A percentile compares a stretch with the other conserved stretches of the same genome.
These are phyloP conservation scores for Ectemnius lituratus DNA, from an alignment of 2,888 invertebrate genomes.

Conservation along the genomic window DNA sequence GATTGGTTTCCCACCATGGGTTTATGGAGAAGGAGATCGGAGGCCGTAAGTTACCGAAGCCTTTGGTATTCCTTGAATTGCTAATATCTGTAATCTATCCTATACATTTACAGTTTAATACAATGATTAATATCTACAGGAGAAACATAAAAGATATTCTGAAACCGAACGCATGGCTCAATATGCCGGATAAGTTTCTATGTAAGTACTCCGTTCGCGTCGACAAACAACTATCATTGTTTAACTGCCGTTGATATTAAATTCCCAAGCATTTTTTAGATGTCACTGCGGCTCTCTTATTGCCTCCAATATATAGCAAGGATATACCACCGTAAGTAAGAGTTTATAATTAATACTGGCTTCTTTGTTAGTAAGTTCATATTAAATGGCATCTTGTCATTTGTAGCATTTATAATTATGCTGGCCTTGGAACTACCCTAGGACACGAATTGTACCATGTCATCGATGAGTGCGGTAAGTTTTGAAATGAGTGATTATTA, in stretches of 20 bases:
- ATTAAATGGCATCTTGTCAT: too few relatives aligned
- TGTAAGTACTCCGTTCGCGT: not conserved
- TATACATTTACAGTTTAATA: too few relatives aligned
- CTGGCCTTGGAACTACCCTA: not conserved
- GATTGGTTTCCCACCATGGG: not conserved
- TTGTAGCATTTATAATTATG: not conserved
- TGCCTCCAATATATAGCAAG: not conserved
- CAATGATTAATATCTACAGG: not conserved
- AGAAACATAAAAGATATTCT: not conserved
- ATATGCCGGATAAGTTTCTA: not conserved
- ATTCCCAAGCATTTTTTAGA: not conserved
- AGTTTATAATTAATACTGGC: not conserved
- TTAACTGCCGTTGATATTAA: not conserved
- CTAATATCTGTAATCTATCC: too few relatives aligned
- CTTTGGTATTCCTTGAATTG: too few relatives aligned
- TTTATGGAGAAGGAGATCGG: too few relatives aligned
- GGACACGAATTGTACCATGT: slow-evolving; percentile 13
- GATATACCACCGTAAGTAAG: slow-evolving; percentile 2
- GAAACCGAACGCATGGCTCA: not conserved
- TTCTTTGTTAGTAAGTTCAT: not conserved
- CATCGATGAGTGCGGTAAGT: not conserved
- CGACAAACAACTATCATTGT: too few relatives aligned
- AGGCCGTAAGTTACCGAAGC: too few relatives aligned
- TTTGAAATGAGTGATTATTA: too few relatives aligned
- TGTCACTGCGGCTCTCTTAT: not conserved